Base-by-base conservation (phyloP, 2,113 vertebrate genomes). In the Mastomys coucha region DNA sequence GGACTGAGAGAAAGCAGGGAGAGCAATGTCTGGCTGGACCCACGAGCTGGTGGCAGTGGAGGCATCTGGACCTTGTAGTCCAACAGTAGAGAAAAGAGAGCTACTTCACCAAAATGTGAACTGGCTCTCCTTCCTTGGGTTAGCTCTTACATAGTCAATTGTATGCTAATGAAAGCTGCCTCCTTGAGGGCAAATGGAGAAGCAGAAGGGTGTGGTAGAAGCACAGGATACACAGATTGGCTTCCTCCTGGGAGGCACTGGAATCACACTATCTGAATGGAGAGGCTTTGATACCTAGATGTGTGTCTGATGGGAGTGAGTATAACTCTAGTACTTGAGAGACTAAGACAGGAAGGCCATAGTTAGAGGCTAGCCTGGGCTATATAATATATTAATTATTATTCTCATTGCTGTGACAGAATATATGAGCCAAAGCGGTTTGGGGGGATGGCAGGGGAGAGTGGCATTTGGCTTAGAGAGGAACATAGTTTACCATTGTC, bases 71-170 rank as follows among this genome's bases (percentile, higher is more conserved):
- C 76, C 6, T 63, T 81, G 1, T 67, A 24, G 56, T 20, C 4
- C 33, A 92, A 78, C n/a, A 16, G 19, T 69, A 39, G 84, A 77
- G 36, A 91, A 36, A 89, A 58, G 33, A 76, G 33, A 77, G 69
- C 78, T 86, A 87, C 26, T 77, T 91, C 91, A 91, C 63, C 53
- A 51, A 81, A 76, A 91, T 91, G 73, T 84, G 26, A 93, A 85
- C n/a, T 63, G 14, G 8, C 5, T 56, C n/a, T 7, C 53, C 33
- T 33, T 9, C 53, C 33, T 39, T 73, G 49, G 90, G 36, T 91
- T 92, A 53, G 31, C 60, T 60, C 20, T 33, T 91, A 36, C 91
- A 70, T n/a, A 45, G 17, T 63, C n/a, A 42, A 78, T 33, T n/a
- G 69, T 91, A 5, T 19, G 31, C 75, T 80, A 70, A 69, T 20